Conservation (phyloP, 2,113 vertebrate genomes). For the Azemiops feae region DNA sequence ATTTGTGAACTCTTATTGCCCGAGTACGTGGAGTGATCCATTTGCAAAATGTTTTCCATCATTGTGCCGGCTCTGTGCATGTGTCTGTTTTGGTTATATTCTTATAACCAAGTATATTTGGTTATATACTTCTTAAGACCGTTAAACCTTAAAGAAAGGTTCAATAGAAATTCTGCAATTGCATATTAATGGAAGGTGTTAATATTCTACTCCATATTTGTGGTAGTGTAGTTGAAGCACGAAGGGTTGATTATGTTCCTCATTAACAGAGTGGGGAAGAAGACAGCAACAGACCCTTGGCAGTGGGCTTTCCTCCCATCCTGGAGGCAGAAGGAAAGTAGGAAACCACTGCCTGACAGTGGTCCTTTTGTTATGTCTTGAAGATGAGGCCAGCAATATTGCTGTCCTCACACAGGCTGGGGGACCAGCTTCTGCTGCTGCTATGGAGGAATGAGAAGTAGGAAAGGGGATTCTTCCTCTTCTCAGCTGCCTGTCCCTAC, state of each 20-base stretch:
- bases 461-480: neutral
- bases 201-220: neutral
- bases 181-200: neutral
- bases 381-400: neutral
- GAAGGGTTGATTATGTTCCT: neutral
- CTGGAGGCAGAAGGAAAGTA: neutral
- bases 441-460: neutral
- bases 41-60: neutral
- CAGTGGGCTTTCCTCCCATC: neutral
- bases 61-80: neutral
- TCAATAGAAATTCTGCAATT: neutral
- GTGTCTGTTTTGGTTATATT: neutral
- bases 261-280: neutral
- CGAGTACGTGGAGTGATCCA: neutral
- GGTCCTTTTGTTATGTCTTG: neutral
- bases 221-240: neutral
- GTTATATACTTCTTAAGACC: neutral
- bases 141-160: neutral
- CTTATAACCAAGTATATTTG: no score
- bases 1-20: neutral
- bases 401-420: neutral
- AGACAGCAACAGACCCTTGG: neutral
- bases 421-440: neutral
- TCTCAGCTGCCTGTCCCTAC: neutral
- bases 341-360: neutral